Percentiles rank a stretch among this genome's conserved stretches.
phyloP scores from a whole-genome alignment of 2,113 vertebrate species.

The Peucedramus taeniatus region DNA sequence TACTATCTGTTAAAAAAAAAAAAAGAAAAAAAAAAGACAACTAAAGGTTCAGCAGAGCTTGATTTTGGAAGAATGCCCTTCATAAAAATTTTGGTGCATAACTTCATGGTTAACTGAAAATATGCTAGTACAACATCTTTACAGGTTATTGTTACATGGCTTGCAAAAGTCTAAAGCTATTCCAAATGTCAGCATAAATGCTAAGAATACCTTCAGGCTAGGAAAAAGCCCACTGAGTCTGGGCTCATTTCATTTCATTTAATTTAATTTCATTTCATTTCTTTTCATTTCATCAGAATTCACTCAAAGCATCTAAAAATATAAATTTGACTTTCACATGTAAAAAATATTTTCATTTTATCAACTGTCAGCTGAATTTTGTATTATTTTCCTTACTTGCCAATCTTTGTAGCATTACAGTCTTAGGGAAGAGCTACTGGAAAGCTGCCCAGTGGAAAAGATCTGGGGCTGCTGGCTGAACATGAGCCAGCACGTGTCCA shows the following conservation, averaged over 20 bases:
- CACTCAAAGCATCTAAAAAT: slow-evolving; percentile 14
- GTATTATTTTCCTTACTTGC: neutral
- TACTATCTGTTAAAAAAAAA: neutral
- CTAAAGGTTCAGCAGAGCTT: neutral
- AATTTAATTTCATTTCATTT: neutral
- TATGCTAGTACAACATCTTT: neutral
- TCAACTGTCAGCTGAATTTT: neutral
- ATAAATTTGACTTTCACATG: neutral
- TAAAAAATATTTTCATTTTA: neutral
- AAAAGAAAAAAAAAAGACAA: too few relatives aligned
- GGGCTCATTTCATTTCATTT: neutral
- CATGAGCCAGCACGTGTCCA: neutral
- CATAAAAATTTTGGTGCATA: neutral
- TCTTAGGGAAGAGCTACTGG: neutral
- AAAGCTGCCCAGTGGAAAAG: neutral
- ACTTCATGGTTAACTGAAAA: neutral
- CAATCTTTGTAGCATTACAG: neutral
- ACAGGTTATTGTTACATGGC: neutral
- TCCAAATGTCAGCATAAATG: slow-evolving; percentile 50
- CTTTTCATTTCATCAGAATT: slow-evolving; percentile 2
- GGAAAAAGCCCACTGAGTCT: neutral
- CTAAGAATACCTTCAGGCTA: neutral
- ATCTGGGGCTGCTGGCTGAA: neutral
- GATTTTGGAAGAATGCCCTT: neutral
- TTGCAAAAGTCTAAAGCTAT: slow-evolving; percentile 4